These are phyloP conservation scores for Cantharis lateralis DNA, from an alignment of 2,888 invertebrate genomes.

Conservation along the genomic window DNA sequence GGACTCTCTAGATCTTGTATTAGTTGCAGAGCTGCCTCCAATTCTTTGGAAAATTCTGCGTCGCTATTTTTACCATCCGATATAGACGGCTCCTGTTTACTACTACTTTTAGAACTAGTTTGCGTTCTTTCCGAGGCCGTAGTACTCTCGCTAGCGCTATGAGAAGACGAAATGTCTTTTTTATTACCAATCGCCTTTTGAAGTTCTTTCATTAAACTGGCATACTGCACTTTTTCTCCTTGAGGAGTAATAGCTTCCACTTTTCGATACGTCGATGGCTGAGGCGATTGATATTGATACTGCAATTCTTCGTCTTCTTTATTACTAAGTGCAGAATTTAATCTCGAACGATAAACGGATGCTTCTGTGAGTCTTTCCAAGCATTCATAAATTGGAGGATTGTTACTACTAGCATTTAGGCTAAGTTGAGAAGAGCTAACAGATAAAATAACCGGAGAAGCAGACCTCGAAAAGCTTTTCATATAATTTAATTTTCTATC, in stretches of 20 bases:
- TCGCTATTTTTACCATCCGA: slow-evolving; percentile 54
- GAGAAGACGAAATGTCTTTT: slow-evolving; percentile 50
- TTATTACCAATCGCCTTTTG: slow-evolving; percentile 55
- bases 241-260: slow-evolving; percentile 49
- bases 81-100: slow-evolving; percentile 45
- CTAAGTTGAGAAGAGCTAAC: slow-evolving; percentile 58
- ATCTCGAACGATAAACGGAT: slow-evolving; percentile 54
- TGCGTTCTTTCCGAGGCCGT: slow-evolving; percentile 48
- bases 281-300: slow-evolving; percentile 49
- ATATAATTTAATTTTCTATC: slow-evolving; percentile 57
- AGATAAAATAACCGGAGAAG: slow-evolving; percentile 56
- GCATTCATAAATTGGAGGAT: slow-evolving; percentile 56
- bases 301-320: slow-evolving; percentile 42
- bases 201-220: slow-evolving; percentile 58
- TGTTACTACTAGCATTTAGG: slow-evolving; percentile 39
- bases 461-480: slow-evolving; percentile 59
- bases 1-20: slow-evolving; percentile 60
- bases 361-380: slow-evolving; percentile 57
- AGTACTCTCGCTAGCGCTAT: slow-evolving; percentile 47
- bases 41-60: slow-evolving; percentile 57
- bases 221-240: slow-evolving; percentile 57
- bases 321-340: slow-evolving; percentile 51
- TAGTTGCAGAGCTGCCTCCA: slow-evolving; percentile 58
- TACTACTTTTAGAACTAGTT: slow-evolving; percentile 46
- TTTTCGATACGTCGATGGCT: slow-evolving; percentile 43